Evolutionary conservation across 2,888 invertebrate genomes (phyloP), one percentile per base, ranked within the genome.

Genomic region (Euproctis similis): DNA sequence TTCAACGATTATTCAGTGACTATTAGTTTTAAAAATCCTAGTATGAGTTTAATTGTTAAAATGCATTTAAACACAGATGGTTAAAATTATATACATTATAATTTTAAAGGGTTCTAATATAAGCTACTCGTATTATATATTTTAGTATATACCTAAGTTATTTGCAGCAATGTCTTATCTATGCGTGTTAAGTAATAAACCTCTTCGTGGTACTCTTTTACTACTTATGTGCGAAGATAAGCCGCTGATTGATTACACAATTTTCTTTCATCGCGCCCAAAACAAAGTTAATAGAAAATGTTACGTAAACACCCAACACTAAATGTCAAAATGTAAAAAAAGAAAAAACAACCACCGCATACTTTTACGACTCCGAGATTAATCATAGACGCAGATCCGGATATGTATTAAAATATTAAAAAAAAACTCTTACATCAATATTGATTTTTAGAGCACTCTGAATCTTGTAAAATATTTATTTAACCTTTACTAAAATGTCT

Each of bases 141-240:
- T n/a, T n/a, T n/a, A n/a, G n/a, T n/a, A n/a, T n/a, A n/a, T 40
- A 43, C 33, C 30, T 21, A 12, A 20, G 9, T 20, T 13, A 26
- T 13, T 30, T 24, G 31, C 22, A 19, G 27, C 19, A n/a, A 12
- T 11, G 6, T 8, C 16, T 46, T 44, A 44, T 44, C 44, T 31
- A 11, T 22, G 8, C 19, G 30, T 34, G 30, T 36, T 41, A 46
- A 32, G 31, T 42, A 42, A 35, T 34, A 42, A 39, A 29, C 33
- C 31, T 31, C 30, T 38, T 44, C 30, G 28, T 23, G 18, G 33
- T 34, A 39, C 20, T 28, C 30, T 42, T 46, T 46, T 39, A 46
- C 36, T 31, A 31, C 43, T 22, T 34, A 36, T 25, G 45, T 42
- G 39, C 26, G 34, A 23, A 42, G 47, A 42, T 46, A 39, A 36